Evolutionary conservation across 2,888 invertebrate genomes (phyloP), one percentile per base, ranked within the genome.

Genomic region (Athetis lepigone): DNA sequence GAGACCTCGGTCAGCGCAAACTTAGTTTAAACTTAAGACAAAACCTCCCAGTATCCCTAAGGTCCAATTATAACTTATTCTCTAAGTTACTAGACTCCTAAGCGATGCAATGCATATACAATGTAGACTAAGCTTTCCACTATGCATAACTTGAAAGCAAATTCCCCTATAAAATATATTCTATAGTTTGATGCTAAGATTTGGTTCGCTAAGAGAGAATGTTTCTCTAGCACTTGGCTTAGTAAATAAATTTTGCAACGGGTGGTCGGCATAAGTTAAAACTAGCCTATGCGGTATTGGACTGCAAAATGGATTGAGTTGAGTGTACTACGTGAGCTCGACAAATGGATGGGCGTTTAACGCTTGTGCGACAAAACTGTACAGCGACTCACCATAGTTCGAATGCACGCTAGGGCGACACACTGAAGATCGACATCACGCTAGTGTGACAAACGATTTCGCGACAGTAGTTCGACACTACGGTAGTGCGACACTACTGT

Each of bases 21-120:
- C 75, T 74, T 59, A 36, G 65, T 62, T 80, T 33, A 64, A 77
- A 80, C 67, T 74, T 66, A 60, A 70, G 69, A 75, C 78, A 67
- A 75, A 74, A 80, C 70, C 60, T 68, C 68, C 47, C 63, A 52
- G 37, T 45, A 43, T 74, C 78, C 58, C 59, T 59, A 71, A 66
- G 67, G 69, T 72, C 70, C 81, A 78, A 79, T 80, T 80, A 80
- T 67, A 80, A 80, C 59, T 79, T 80, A 72, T 70, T 75, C 75
- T 45, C 60, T 47, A 78, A 80, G 67, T 70, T 71, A 55, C 19
- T 43, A 57, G 63, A 67, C 59, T 80, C 37, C 29, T 63, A 69
- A 77, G 79, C 75, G 64, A 71, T 75, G 71, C 78, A 78, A 80
- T 80, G 80, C 78, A 74, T 80, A 65, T 62, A 77, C 60, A 77